phyloP scores from a whole-genome alignment of 2,113 vertebrate genomes.

The Pleuronectes platessa region DNA sequence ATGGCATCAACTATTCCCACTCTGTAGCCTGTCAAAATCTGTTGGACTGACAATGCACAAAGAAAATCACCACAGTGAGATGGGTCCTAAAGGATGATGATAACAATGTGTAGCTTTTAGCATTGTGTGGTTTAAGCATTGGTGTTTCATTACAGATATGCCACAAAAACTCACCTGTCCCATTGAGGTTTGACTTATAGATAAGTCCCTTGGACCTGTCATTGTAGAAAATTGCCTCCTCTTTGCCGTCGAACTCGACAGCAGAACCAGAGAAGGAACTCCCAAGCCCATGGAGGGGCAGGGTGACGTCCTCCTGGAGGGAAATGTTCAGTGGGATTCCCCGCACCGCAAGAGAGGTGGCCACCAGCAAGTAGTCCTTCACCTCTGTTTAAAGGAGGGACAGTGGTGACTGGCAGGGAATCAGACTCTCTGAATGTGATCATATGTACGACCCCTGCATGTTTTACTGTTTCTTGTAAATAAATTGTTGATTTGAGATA shows the following conservation, averaged over 20 bases:
- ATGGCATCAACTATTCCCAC: constrained; percentile 71
- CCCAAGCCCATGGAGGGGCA: constrained; percentile 70
- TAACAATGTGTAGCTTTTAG: background rate
- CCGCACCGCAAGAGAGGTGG: constrained; percentile 65
- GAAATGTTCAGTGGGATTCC: constrained; percentile 76
- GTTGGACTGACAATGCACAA: constrained; percentile 55
- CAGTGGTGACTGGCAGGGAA: background rate
- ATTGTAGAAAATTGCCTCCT: constrained; percentile 71
- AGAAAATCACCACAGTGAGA: background rate
- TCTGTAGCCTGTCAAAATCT: constrained; percentile 76
- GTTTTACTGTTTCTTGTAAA: no score
- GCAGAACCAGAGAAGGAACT: constrained; percentile 66
- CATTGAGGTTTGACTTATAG: constrained; percentile 76
- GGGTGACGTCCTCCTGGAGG: constrained; percentile 75
- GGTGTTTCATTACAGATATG: background rate
- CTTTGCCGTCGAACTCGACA: constrained; percentile 74
- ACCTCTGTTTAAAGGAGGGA: constrained; percentile 69
- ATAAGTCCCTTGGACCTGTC: constrained; percentile 70
- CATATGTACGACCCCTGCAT: no score
- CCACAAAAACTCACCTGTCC: constrained; percentile 65
- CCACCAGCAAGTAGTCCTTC: constrained; percentile 74
- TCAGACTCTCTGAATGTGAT: background rate
- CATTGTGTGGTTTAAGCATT: background rate
- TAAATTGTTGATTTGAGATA: no score
- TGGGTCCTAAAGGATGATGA: background rate